These are phyloP conservation scores for Pemphigus obesinymphae DNA, from an alignment of 1,140 invertebrate species.

Conservation along the genomic window DNA sequence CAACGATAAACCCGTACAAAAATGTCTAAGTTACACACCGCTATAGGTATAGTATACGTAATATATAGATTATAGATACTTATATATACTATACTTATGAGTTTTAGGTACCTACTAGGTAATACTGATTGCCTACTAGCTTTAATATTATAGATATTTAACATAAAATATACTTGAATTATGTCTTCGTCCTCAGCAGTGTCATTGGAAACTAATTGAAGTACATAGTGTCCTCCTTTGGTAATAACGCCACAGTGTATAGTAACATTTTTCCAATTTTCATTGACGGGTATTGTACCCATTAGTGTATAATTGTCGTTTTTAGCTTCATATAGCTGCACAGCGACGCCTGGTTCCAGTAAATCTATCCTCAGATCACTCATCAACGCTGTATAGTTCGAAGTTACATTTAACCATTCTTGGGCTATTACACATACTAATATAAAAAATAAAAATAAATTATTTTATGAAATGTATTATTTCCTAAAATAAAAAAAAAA, in stretches of 20 bases:
- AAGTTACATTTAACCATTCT: conserved; percentile 27
- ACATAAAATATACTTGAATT: not conserved
- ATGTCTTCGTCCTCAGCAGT: not conserved
- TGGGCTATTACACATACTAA: not conserved
- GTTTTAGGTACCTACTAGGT: too few species aligned
- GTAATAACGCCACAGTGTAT: conserved; percentile 67
- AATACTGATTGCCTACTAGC: too few species aligned
- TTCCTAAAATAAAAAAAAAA: not conserved
- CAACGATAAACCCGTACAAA: too few species aligned
- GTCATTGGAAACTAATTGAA: conserved; percentile 39
- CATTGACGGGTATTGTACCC: conserved; percentile 2
- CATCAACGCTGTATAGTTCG: conserved; percentile 14
- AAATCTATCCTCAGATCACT: not conserved
- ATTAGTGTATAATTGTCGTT: conserved; percentile 21
- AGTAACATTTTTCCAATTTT: conserved; percentile 49
- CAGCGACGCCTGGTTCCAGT: not conserved
- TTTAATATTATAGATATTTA: too few species aligned
- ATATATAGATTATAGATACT: too few species aligned
- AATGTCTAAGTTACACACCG: not conserved
- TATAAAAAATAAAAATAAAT: not conserved
- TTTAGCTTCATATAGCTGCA: conserved; percentile 22
- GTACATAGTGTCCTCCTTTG: conserved; percentile 57
- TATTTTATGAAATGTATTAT: too few species aligned
- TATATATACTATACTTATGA: too few species aligned
- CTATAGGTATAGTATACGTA: too few species aligned